phyloP scores from a whole-genome alignment of 2,888 invertebrate genomes.

The Tupiocoris notatus region DNA sequence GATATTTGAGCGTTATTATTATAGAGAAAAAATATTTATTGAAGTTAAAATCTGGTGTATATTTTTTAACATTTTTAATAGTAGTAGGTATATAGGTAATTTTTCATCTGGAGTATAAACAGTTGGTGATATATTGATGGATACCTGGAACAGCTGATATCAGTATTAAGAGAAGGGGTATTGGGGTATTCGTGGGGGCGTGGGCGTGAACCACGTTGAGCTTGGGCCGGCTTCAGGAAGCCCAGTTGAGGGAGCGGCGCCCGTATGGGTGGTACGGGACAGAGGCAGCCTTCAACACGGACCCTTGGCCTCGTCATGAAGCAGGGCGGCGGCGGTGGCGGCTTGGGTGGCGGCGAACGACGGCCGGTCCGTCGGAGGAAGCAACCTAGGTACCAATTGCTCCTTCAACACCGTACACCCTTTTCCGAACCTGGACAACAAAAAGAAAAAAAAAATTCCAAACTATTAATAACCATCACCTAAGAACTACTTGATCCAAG shows the following conservation, averaged over 20 bases:
- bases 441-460: too few species aligned
- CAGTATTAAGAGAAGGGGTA: background rate
- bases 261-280: constrained; percentile 42
- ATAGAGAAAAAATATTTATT: too few species aligned
- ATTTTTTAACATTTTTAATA: too few species aligned
- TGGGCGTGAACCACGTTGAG: background rate
- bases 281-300: constrained; percentile 35
- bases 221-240: constrained; percentile 1
- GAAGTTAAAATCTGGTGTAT: too few species aligned
- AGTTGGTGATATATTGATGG: too few species aligned
- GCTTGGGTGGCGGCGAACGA: constrained; percentile 36
- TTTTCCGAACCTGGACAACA: background rate
- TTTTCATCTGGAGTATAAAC: too few species aligned
- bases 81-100: too few species aligned
- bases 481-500: too few species aligned
- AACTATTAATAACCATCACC: too few species aligned
- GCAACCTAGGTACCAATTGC: constrained; percentile 29
- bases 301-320: constrained; percentile 31
- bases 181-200: background rate
- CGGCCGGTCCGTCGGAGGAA: constrained; percentile 32
- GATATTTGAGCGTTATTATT: too few species aligned
- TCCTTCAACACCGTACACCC: background rate
- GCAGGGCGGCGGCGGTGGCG: constrained; percentile 38
- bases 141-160: background rate
- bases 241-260: constrained; percentile 30